A percentile compares a stretch with the other conserved stretches of the same genome.
Conservation (phyloP, 2,888 invertebrate genomes). For the Agriotes lineatus region DNA sequence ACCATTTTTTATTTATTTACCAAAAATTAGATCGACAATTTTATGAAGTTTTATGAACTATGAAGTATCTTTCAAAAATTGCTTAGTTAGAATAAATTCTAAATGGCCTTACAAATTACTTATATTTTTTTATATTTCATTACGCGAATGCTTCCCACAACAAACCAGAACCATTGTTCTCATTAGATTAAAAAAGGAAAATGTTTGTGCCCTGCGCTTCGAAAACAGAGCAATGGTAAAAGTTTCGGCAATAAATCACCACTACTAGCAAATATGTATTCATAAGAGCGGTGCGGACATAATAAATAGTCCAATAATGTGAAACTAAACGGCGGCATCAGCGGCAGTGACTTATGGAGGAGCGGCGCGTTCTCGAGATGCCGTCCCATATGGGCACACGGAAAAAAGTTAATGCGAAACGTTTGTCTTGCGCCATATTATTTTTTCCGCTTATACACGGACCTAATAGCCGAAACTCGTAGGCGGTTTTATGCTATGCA, state of each 20-base stretch:
- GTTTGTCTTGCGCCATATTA: not conserved
- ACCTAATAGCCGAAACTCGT: not conserved
- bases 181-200: not conserved
- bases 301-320: conserved; percentile 50
- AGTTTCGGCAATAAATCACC: conserved; percentile 29
- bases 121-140: no score
- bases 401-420: conserved; percentile 19
- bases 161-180: no score
- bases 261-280: conserved; percentile 42
- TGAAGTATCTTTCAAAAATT: no score
- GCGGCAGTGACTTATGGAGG: conserved; percentile 44
- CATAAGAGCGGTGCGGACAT: conserved; percentile 47
- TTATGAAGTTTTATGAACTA: no score
- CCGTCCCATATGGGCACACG: conserved; percentile 11
- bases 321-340: conserved; percentile 46
- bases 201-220: conserved; percentile 8
- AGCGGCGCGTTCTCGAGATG: conserved; percentile 22
- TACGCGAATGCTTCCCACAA: no score
- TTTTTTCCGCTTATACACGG: conserved; percentile 8
- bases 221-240: conserved; percentile 26
- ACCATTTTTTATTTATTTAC: no score
- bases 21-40: no score
- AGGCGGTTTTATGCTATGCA: not conserved
- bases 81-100: no score
- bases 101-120: no score